Conservation (phyloP, 2,797 vertebrate genomes). For the Lithobates sylvaticus region DNA sequence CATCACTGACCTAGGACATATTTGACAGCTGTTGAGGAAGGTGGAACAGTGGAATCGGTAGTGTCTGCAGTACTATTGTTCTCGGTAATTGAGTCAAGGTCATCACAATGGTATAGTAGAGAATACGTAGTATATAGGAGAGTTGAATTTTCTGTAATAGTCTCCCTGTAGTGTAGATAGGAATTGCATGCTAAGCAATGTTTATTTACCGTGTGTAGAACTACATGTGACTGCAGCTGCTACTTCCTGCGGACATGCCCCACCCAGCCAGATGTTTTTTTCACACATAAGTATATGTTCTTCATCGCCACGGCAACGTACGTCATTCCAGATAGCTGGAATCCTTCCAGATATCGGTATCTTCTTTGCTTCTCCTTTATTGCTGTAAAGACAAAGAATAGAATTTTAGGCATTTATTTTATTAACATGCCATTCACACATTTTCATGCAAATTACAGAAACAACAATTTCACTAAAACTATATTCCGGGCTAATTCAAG, state of each 20-base stretch:
- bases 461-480: not conserved
- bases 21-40: no score
- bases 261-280: slow-evolving; percentile 82
- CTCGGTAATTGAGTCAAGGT: no score
- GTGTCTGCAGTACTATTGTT: no score
- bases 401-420: not conserved
- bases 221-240: slow-evolving; percentile 86
- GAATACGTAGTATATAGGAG: no score
- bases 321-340: slow-evolving; percentile 84
- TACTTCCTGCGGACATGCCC: slow-evolving; percentile 76
- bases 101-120: no score
- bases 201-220: slow-evolving; percentile 69
- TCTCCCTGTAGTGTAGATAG: not conserved
- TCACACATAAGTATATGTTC: slow-evolving; percentile 85
- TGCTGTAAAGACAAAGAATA: slow-evolving; percentile 69
- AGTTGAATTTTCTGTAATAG: not conserved
- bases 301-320: slow-evolving; percentile 87
- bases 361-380: slow-evolving; percentile 80
- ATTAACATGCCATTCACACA: not conserved
- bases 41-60: no score
- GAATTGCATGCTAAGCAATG: not conserved
- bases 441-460: not conserved
- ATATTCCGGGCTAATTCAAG: not conserved
- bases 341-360: slow-evolving; percentile 76
- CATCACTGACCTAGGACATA: no score